These are phyloP conservation scores for Dermatemys mawii DNA, from an alignment of 2,113 vertebrate genomes.

Conservation along the genomic window DNA sequence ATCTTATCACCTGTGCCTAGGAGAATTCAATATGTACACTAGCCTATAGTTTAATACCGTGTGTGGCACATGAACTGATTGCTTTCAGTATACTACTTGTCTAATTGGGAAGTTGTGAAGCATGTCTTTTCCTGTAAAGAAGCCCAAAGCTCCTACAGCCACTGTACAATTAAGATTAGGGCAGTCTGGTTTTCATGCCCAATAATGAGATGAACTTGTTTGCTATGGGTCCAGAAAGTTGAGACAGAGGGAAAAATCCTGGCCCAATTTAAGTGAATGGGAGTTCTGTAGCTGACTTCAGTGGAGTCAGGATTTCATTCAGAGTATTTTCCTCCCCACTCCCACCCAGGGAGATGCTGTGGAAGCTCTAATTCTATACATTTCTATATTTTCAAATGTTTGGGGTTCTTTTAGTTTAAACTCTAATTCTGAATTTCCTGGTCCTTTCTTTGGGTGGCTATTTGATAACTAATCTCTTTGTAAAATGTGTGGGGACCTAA, in stretches of 20 bases:
- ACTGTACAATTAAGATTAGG: neutral
- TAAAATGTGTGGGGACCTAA: too few species aligned
- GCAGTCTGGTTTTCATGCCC: neutral
- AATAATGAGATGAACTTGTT: neutral
- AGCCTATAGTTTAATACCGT: neutral
- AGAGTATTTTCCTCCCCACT: too few species aligned
- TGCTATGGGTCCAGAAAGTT: neutral
- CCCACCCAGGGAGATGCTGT: neutral
- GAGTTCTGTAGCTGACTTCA: neutral
- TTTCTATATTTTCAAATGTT: neutral
- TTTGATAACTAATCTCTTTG: neutral
- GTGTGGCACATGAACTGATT: neutral
- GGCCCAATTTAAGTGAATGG: neutral
- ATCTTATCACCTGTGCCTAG: accelerated
- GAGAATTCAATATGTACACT: neutral
- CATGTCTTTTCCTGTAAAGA: neutral
- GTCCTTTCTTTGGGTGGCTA: neutral
- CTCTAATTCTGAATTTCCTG: neutral
- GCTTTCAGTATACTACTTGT: neutral
- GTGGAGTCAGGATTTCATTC: neutral
- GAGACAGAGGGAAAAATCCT: neutral
- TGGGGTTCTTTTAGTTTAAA: neutral
- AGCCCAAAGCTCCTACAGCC: neutral
- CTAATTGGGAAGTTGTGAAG: neutral
- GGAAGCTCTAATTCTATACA: neutral